Evolutionary conservation across 2,797 vertebrate species (phyloP), one percentile per base, ranked within the genome.

Genomic region (Eleutherodactylus coqui): DNA sequence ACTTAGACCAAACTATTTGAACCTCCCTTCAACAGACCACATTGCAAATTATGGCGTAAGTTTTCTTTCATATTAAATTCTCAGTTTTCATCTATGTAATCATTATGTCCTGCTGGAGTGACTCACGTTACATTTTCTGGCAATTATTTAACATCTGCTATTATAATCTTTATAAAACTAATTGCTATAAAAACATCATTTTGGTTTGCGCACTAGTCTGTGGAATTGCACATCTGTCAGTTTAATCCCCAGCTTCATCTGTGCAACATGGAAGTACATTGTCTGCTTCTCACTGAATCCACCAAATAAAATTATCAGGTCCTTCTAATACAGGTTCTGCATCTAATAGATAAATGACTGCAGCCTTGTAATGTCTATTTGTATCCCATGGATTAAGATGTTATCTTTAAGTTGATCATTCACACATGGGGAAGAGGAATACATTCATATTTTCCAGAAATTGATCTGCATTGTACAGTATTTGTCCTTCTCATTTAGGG

Each of bases 111-210:
- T 24, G 34, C 36, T 51, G 36, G 36, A 64, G 36, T 29, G 21
- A 49, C 41, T 83, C 38, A 27, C 69, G 38, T 29, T 47, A 32
- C 69, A 75, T 72, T 51, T 55, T 41, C 64, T 41, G 51, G 75
- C 81, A 78, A 72, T 79, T 79, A 38, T 79, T 64, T 58, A 64
- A 75, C 86, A 83, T 87, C 86, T 87, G 86, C 82, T 78, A 79
- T 79, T 73, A 79, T 19, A 70, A 87, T 87, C 75, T 72, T 72
- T 83, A 67, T 49, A 21, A 38, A 62, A n/a, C 55, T 55, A 87
- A 87, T 84, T 84, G 86, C 51, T 87, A 62, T 29, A 43, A 75
- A 87, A 87, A 87, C 86, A 84, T 64, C 73, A 60, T 3, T 58
- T 38, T 67, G 38, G 78, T 62, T 43, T 75, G 27, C 17, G 16